A percentile compares a stretch with the other conserved stretches of the same genome.
Evolutionary conservation across 2,888 invertebrate species (phyloP).

Genomic region (Microplitis manilae): DNA sequence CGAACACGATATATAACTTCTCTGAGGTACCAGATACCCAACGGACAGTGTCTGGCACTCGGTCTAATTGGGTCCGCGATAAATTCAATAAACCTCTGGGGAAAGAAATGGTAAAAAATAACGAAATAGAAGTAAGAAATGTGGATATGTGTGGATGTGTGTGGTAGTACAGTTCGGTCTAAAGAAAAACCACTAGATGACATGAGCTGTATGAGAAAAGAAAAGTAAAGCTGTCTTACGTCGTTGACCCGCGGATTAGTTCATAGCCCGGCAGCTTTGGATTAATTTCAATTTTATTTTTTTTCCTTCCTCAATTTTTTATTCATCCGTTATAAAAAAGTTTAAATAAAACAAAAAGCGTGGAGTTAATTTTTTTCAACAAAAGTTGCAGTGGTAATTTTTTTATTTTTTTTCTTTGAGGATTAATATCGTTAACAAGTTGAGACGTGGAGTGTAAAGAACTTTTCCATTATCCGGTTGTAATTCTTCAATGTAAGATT

Average conservation of each 20-base stretch:
- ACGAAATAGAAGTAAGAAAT: background rate
- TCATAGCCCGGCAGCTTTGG: background rate
- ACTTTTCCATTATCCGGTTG: conserved; percentile 20
- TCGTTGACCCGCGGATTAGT: background rate
- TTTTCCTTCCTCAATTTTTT: background rate
- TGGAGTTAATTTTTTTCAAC: background rate
- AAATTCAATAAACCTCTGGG: conserved; percentile 41
- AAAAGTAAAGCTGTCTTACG: conserved; percentile 28
- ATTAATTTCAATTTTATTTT: background rate
- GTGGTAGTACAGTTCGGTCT: background rate
- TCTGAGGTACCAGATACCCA: background rate
- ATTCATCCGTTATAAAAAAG: background rate
- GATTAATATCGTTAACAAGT: background rate
- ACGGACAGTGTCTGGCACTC: conserved; percentile 36
- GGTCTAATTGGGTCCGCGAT: conserved; percentile 50
- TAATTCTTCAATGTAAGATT: conserved; percentile 28
- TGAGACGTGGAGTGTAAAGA: conserved; percentile 5
- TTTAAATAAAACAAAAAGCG: too few species aligned
- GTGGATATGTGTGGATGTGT: background rate
- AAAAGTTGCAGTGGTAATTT: too few species aligned
- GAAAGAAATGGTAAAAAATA: conserved; percentile 16
- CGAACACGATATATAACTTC: background rate
- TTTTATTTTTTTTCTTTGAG: background rate
- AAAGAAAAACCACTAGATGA: conserved; percentile 25
- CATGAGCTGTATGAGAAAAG: background rate